Evolutionary conservation across 1,140 invertebrate species (phyloP).

Genomic region (Asobara japonica): DNA sequence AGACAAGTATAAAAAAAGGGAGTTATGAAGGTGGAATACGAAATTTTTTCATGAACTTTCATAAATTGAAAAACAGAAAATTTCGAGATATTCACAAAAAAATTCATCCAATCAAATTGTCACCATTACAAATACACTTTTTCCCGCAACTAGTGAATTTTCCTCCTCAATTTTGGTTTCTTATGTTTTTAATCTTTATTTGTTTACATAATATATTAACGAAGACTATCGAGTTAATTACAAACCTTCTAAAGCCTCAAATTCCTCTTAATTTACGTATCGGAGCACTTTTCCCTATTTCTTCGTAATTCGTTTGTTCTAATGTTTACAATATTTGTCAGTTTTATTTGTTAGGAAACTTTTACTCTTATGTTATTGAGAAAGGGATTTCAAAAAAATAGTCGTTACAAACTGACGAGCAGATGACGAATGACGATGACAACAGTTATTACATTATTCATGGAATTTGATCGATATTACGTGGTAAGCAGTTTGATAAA

Average conservation of each 20-base stretch:
- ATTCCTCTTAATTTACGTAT: conserved; percentile 4
- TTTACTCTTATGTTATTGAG: neutral
- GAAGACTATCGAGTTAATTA: conserved; percentile 5
- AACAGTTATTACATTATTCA: neutral
- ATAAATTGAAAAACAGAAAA: too few relatives aligned
- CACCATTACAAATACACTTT: too few relatives aligned
- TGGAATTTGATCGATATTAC: neutral
- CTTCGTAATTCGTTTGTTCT: neutral
- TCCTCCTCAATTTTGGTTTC: neutral
- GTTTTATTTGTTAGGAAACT: neutral
- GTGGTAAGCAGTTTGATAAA: too few relatives aligned
- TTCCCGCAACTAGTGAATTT: neutral
- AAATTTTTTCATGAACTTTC: too few relatives aligned
- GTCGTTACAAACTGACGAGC: neutral
- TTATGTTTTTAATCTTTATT: neutral
- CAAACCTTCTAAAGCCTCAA: conserved; percentile 5
- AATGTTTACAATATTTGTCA: neutral
- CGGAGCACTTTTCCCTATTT: neutral
- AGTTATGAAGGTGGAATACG: too few relatives aligned
- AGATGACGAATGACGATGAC: neutral
- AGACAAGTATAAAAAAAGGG: too few relatives aligned
- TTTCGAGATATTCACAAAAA: too few relatives aligned
- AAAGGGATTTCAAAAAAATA: neutral
- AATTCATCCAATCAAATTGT: too few relatives aligned
- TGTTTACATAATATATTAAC: neutral